Conservation (phyloP, 2,888 invertebrate species). For the Lasioglossum calceatum region DNA sequence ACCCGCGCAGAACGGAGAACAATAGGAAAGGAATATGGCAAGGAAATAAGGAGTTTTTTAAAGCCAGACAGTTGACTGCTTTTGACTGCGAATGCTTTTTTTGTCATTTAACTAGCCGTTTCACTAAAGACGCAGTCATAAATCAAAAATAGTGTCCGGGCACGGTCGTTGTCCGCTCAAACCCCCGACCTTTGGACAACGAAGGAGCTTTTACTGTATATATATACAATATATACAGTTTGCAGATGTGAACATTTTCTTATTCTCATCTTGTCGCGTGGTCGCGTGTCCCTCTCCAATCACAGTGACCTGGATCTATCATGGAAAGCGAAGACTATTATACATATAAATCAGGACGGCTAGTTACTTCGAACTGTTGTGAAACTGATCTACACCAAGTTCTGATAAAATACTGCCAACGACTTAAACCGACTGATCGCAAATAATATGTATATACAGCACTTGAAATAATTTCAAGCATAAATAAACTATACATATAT, state of each 20-base stretch:
- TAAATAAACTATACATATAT: too few relatives aligned
- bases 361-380: background rate
- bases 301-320: background rate
- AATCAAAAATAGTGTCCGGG: too few relatives aligned
- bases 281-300: background rate
- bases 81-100: too few relatives aligned
- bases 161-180: too few relatives aligned
- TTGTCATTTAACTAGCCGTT: too few relatives aligned
- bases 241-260: background rate
- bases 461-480: background rate
- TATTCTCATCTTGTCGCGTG: background rate
- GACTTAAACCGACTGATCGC: background rate
- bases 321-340: slow-evolving; percentile 1
- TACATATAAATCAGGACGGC: background rate
- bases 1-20: too few relatives aligned
- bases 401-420: background rate
- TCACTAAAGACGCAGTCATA: too few relatives aligned
- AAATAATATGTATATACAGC: background rate
- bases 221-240: background rate
- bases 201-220: too few relatives aligned
- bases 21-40: too few relatives aligned
- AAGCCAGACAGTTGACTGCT: too few relatives aligned
- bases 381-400: background rate
- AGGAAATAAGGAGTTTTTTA: too few relatives aligned
- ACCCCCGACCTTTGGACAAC: too few relatives aligned